A percentile compares a stretch with the other conserved stretches of the same genome.
Evolutionary conservation across 37 sponge, comb jelly and placozoan species (phyloP).

Genomic region (Theonella swinhoei): DNA sequence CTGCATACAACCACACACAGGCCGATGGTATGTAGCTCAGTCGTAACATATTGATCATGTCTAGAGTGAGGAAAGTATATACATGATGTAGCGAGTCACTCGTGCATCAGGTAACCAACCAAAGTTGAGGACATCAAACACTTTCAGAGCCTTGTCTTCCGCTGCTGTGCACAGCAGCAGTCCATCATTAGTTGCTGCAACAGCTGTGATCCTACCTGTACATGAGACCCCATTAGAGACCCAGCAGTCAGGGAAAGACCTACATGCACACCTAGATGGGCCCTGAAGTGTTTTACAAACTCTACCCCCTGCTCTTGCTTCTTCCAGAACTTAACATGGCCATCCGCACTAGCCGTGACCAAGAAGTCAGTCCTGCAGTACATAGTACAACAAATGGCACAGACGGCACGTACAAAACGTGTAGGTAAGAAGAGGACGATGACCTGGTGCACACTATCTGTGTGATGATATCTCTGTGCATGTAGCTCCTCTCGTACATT

Average conservation of each 20-base stretch:
- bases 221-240: too few species aligned
- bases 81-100: background rate
- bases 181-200: conserved; percentile 83
- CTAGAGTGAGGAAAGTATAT: conserved; percentile 23
- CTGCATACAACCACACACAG: conserved; percentile 83
- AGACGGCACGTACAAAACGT: background rate
- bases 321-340: conserved; percentile 99
- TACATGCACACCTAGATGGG: conserved; percentile 72
- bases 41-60: conserved; percentile 97
- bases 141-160: conserved; percentile 90
- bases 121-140: conserved; percentile 97
- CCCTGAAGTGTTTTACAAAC: conserved; percentile 97
- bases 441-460: conserved; percentile 77
- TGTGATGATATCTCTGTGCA: conserved; percentile 92
- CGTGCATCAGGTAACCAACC: conserved; percentile 61
- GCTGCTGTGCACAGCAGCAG: conserved; percentile 73
- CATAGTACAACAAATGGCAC: background rate
- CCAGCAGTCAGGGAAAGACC: background rate
- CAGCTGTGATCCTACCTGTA: conserved; percentile 71
- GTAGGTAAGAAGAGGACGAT: conserved; percentile 1
- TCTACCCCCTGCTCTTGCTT: conserved; percentile 88
- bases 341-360: conserved; percentile 90
- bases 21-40: conserved; percentile 77
- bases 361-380: conserved; percentile 82
- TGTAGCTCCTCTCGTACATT: conserved; percentile 94